Evolutionary conservation across 2,797 vertebrate species (phyloP).

Genomic region (Vespertilio murinus): DNA sequence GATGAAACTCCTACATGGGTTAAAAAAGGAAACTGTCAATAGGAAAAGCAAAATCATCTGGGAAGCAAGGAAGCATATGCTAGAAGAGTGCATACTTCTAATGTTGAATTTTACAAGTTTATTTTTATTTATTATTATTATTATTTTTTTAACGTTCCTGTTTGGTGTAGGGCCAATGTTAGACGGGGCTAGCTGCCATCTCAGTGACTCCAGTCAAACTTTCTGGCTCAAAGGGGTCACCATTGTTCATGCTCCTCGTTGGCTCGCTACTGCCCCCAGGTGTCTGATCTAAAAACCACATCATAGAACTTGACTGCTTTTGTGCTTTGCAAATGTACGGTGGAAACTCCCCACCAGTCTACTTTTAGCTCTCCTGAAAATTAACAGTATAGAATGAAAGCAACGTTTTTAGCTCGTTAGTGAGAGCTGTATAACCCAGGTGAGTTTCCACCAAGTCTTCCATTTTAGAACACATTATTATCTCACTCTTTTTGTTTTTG

Average conservation of each 20-base stretch:
- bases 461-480: slow-evolving; percentile 31
- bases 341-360: background rate
- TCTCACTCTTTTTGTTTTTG: background rate
- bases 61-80: background rate
- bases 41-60: background rate
- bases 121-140: too few species aligned
- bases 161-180: background rate
- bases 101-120: background rate
- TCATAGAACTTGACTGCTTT: background rate
- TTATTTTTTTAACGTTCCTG: background rate
- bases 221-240: background rate
- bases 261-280: slow-evolving; percentile 47
- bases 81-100: background rate
- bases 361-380: background rate
- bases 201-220: background rate
- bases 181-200: background rate
- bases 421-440: background rate
- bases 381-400: background rate
- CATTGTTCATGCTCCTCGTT: background rate
- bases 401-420: background rate
- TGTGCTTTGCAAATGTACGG: background rate
- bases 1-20: background rate
- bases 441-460: slow-evolving; percentile 14
- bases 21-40: background rate
- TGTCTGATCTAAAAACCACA: slow-evolving; percentile 44